Evolutionary conservation across 2,797 vertebrate genomes (phyloP), one percentile per base, ranked within the genome.

Genomic region (Poeciliopsis turneri): DNA sequence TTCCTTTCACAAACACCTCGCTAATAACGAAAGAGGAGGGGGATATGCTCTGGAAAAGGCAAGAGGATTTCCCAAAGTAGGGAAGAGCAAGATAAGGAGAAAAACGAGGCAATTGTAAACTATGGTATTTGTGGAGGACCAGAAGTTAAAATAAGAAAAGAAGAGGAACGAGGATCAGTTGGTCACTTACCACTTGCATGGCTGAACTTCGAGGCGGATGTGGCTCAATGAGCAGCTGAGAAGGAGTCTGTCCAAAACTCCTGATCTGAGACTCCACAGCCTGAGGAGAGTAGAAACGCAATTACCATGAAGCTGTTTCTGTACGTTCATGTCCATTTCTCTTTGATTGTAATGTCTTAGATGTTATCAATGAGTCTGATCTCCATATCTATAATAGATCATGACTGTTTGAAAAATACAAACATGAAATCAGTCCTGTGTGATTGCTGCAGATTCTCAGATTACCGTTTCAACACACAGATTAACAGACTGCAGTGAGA

Each of bases 161-260:
- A 77, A 64, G 69, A 53, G 20, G 8, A 76, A 46, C 33, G 7
- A 49, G 72, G n/a, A 43, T 43, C 13, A 53, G 47, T 51, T 70
- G 23, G 5, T 84, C 74, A 96, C 98, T 98, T 94, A 99, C 98
- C 96, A 97, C 97, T 93, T 99, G 98, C 98, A 99, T 99, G 90
- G 98, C 97, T 49, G 98, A 99, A 86, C 98, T 98, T 93, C 98
- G 92, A 13, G 98, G 98, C 83, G 97, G 97, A 94, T 99, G 98
- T 72, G 98, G 98, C 86, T 99, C 98, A 79, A 98, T 97, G 82
- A 99, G 97, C 81, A 99, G 94, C 91, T 99, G 98, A 88, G 97
- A 97, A 84, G 98, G 97, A 49, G 98, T 99, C 95, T 99, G 98
- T 94, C 98, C 98, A 92, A 99, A 99, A 93, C 98, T 98, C 91